phyloP scores from a whole-genome alignment of 2,113 vertebrate genomes.

The Camelus bactrianus region DNA sequence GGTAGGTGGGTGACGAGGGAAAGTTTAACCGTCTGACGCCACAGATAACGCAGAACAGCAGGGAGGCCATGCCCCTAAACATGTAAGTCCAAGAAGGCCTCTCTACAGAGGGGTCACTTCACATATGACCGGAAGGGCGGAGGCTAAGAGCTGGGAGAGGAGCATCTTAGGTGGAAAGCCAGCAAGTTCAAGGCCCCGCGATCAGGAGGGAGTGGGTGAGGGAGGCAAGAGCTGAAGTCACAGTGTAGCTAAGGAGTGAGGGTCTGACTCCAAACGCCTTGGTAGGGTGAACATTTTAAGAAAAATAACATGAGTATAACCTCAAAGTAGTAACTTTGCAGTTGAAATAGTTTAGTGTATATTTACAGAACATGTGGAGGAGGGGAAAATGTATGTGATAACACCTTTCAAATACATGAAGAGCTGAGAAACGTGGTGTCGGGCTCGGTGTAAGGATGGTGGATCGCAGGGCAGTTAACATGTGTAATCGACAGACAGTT shows the following conservation, averaged over 20 bases:
- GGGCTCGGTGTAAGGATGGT: rapidly evolving
- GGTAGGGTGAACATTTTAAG: neutral
- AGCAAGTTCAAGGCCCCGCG: neutral
- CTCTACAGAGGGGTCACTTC: neutral
- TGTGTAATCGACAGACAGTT: neutral
- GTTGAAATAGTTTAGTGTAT: neutral
- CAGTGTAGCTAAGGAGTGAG: rapidly evolving
- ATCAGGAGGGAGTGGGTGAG: neutral
- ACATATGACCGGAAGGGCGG: neutral
- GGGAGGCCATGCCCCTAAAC: neutral
- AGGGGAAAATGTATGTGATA: neutral
- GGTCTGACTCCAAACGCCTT: neutral
- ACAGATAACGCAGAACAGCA: rapidly evolving
- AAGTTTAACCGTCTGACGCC: neutral
- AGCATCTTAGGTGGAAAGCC: neutral
- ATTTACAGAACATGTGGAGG: neutral
- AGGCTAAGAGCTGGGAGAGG: neutral
- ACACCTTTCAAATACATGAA: neutral
- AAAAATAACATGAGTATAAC: neutral
- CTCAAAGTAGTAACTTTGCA: neutral
- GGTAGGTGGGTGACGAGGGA: no score
- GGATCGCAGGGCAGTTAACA: rapidly evolving
- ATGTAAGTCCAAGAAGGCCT: neutral
- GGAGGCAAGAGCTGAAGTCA: neutral
- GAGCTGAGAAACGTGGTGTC: neutral